Base-by-base conservation (phyloP, 2,797 vertebrate species). In the Neosilurus hyrtlii region DNA sequence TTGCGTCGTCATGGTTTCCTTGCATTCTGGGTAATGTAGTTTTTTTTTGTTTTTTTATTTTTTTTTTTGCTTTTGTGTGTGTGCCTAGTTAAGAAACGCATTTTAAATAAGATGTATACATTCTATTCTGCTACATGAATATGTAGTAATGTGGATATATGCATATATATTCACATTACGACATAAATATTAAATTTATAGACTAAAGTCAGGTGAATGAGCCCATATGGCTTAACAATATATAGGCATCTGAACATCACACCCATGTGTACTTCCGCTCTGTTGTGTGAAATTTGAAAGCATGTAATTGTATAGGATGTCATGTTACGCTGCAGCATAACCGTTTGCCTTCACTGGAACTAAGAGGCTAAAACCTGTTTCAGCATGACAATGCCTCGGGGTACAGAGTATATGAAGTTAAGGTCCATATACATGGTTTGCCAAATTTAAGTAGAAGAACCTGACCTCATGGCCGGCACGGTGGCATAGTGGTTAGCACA, bases 11-110 rank as follows among this genome's bases (percentile, higher is more conserved):
- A 62, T 51, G 52, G 9, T 52, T 76, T 51, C 59, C 24, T 52
- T 86, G 91, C 86, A 90, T 91, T 57, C 1, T 26, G 89, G 93
- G 91, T 86, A 90, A 88, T 86, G 91, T 86, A 79, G 92, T 93
- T 89, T 37, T 82, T 5, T 1, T 0, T 18, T 62, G 2, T 62
- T 57, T 59, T 22, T 20, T 59, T 59, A 16, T 1, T 16, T 18
- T 22, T 59, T 59, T 22, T 0, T 22, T 59, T 59, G 8, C 43
- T 4, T 43, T 1, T 43, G 43, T 43, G 43, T 43, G 43, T 43
- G 43, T 43, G 43, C 4, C 4, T 4, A 8, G 43, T 4, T 4
- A 43, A 43, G 43, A 43, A 43, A 62, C n/a, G n/a, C 61, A 10
- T 11, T n/a, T n/a, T 24, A 71, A 51, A 12, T 24, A 24, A 15